A percentile compares a stretch with the other conserved stretches of the same genome.
Evolutionary conservation across 2,888 invertebrate species (phyloP).

Genomic region (Drosophila anomelani): DNA sequence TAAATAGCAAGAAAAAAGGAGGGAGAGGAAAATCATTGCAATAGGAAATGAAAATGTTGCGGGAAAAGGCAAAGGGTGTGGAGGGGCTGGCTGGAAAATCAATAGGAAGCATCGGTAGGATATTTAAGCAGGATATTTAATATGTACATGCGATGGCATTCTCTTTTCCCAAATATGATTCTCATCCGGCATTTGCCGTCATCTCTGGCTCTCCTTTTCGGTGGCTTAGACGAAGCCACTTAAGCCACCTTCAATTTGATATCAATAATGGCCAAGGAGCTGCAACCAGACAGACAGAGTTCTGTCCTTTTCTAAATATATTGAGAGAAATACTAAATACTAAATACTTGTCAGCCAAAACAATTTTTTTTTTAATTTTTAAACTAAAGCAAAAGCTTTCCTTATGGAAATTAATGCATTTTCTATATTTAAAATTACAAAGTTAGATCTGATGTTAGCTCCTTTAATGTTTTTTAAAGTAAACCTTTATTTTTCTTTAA

Average conservation of each 20-base stretch:
- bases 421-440: too few relatives aligned
- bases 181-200: slow-evolving; percentile 16
- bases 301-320: background rate
- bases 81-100: slow-evolving; percentile 46
- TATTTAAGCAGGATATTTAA: slow-evolving; percentile 80
- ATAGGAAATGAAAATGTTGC: slow-evolving; percentile 81
- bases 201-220: slow-evolving; percentile 12
- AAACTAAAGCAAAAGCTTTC: too few relatives aligned
- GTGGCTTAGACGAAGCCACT: slow-evolving; percentile 56
- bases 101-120: slow-evolving; percentile 66
- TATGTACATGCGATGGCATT: slow-evolving; percentile 44
- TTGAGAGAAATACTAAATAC: background rate
- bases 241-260: slow-evolving; percentile 79
- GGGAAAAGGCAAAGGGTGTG: slow-evolving; percentile 28
- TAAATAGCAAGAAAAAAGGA: slow-evolving; percentile 69
- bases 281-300: background rate
- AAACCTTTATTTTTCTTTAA: too few relatives aligned
- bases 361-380: too few relatives aligned
- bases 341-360: too few relatives aligned
- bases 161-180: slow-evolving; percentile 33
- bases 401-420: too few relatives aligned
- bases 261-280: slow-evolving; percentile 71
- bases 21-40: slow-evolving; percentile 72
- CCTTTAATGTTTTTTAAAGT: too few relatives aligned
- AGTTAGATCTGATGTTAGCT: too few relatives aligned